Conservation (phyloP, 64 coral and sea anemone species). For the Orbicella faveolata region DNA sequence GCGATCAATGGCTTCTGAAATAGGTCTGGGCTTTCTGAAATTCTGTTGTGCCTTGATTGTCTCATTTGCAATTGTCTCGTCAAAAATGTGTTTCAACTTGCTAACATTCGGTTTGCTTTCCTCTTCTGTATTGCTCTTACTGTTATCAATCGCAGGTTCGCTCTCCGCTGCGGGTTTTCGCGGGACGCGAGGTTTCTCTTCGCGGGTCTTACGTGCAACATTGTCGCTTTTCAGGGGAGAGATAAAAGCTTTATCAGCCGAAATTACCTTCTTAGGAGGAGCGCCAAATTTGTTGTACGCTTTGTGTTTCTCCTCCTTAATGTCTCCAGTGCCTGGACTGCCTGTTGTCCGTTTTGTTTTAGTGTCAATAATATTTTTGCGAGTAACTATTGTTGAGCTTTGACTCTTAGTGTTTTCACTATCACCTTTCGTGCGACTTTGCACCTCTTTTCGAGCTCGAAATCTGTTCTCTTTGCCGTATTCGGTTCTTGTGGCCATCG, state of each 20-base stretch:
- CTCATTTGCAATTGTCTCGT: slow-evolving; percentile 78
- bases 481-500: slow-evolving; percentile 74
- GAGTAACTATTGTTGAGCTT: slow-evolving; percentile 1
- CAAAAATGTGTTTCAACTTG: slow-evolving; percentile 93
- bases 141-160: not conserved
- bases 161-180: not conserved
- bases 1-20: slow-evolving; percentile 5
- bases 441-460: slow-evolving; percentile 44
- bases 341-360: slow-evolving; percentile 65
- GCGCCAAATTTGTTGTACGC: slow-evolving; percentile 57
- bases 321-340: slow-evolving; percentile 35
- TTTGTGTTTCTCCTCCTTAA: slow-evolving; percentile 4
- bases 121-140: slow-evolving; percentile 2
- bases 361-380: slow-evolving; percentile 66
- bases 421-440: slow-evolving; percentile 28
- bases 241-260: slow-evolving; percentile 1
- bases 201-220: slow-evolving; percentile 25
- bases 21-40: slow-evolving; percentile 28
- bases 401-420: slow-evolving; percentile 31
- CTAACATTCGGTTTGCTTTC: slow-evolving; percentile 59
- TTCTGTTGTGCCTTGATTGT: slow-evolving; percentile 52
- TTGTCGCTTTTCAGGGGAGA: slow-evolving; percentile 19
- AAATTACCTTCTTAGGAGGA: slow-evolving; percentile 54
- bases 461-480: slow-evolving; percentile 71
- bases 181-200: slow-evolving; percentile 4